Base-by-base conservation (phyloP, 2,888 invertebrate species). In the Agrotis ipsilon region DNA sequence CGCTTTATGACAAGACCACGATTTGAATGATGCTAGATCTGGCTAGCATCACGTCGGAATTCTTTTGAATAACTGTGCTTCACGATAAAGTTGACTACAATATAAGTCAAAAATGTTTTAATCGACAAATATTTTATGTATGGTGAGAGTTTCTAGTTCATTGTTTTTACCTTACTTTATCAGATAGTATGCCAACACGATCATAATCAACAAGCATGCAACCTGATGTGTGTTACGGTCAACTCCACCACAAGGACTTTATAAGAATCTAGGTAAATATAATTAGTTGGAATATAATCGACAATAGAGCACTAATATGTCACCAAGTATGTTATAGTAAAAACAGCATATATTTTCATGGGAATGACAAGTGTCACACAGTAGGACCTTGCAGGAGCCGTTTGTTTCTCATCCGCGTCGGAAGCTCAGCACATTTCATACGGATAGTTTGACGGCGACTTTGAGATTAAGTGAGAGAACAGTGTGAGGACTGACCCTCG, bases 301-400 rank as follows among this genome's bases (percentile, higher is more conserved):
- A 87, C 87, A 88, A 88, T 87, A 69, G 86, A 77, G 66, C 60
- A 62, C 72, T 72, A 77, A 77, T 84, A 80, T 80, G 80, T 70
- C 72, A 75, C 66, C 61, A 68, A 71, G 68, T 74, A 82, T 82
- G 80, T 77, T 69, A 68, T 68, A 63, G 78, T 81, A 87, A 85
- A 86, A 86, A 86, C 70, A 27, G 46, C 57, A 82, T 79, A 72
- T 83, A 86, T 88, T 85, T 88, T 81, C 85, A 87, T 88, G 88
- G 84, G 88, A 89, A 88, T 71, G 75, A 78, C 57, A 79, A 78
- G 69, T 82, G 68, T 78, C 72, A 68, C 75, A 79, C 72, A 67
- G 52, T 13, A 62, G 27, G 72, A 82, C 84, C 82, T 80, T 76
- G 66, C 48, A 52, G 49, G 60, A 49, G 62, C 21, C 67, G 68